Evolutionary conservation across 1,140 invertebrate genomes (phyloP), one percentile per base, ranked within the genome.

Genomic region (Ectropis grisescens): DNA sequence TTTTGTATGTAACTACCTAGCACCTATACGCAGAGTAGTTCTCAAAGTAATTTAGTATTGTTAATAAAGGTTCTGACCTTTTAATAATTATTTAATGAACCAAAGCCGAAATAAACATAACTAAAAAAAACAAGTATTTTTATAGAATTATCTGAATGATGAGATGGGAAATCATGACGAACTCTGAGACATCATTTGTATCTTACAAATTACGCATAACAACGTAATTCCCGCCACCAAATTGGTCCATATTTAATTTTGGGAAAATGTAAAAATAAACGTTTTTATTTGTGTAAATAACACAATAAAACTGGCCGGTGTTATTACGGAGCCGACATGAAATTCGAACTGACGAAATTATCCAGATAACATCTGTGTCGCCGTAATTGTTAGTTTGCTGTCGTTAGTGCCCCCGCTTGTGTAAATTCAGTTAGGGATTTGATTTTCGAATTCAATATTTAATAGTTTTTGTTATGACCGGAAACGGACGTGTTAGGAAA

Each of bases 201-300:
- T 58, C 52, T 62, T 50, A 51, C 50, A 42, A 61, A 54, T 59
- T 54, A 54, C 46, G 42, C 57, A 59, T 64, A 59, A 71, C 60
- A 41, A 56, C 50, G 56, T 71, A 58, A 71, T 74, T 58, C 59
- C 59, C 52, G 48, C 53, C 30, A 44, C 46, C 48, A 64, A 76
- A 75, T 75, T 79, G 60, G 74, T 51, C 65, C 62, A 67, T 80
- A 76, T 80, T 76, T 76, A 80, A 80, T 80, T 76, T 80, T 76
- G 68, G 71, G 71, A 76, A 80, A 80, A 80, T 80, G 71, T 80
- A 66, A 66, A 74, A 80, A 80, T 80, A 80, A 80, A 78, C 70
- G 72, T 80, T 80, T 80, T 78, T 75, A 80, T 80, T 80, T 76
- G 75, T 80, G 75, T 80, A 80, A 80, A 78, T 80, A 78, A 75